Base-by-base conservation (phyloP, 1,140 invertebrate species). In the Bombus waltoni region DNA sequence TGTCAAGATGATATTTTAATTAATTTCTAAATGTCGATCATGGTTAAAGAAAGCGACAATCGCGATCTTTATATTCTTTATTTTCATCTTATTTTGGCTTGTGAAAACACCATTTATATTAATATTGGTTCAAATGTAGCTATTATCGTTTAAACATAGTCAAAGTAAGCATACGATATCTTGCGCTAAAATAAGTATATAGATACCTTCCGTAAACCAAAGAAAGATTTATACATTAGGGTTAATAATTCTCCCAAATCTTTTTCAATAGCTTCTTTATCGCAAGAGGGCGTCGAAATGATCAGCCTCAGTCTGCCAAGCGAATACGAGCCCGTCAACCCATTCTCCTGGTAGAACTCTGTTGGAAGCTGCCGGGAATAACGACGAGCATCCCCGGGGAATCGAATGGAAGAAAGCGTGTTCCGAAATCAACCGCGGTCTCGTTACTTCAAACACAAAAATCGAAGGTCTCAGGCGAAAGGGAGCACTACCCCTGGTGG, bases 361-460 rank as follows among this genome's bases (percentile, higher is more conserved):
- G 22, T 72, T 15, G 35, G 22, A 35, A 40, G 68, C 70, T 35
- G 28, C 28, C 38, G 35, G 28, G 32, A 53, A 53, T 42, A 35
- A 62, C 40, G 62, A 77, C 62, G 68, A 42, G 28, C 47, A 44
- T 44, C 35, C 38, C 75, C 38, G 53, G n/a, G 77, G 68, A 57
- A 38, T 57, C 22, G 44, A 4, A 44, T 28, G 68, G 32, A 40
- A 79, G 74, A 72, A 79, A 62, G 40, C 65, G 18, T n/a, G n/a
- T 40, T 57, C 22, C 32, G 68, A 85, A 85, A 85, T 85, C 53
- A 79, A 79, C 40, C 76, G 57, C 68, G 53, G 77, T 65, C 68
- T 85, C 68, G 83, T 85, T 80, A 65, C 76, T 72, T 13, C 44
- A 10, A 77, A 77, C 40, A 53, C 44, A 22, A 18, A 44, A 13